Evolutionary conservation across 1,140 invertebrate species (phyloP), one percentile per base, ranked within the genome.

Genomic region (Neuroterus valhalla): DNA sequence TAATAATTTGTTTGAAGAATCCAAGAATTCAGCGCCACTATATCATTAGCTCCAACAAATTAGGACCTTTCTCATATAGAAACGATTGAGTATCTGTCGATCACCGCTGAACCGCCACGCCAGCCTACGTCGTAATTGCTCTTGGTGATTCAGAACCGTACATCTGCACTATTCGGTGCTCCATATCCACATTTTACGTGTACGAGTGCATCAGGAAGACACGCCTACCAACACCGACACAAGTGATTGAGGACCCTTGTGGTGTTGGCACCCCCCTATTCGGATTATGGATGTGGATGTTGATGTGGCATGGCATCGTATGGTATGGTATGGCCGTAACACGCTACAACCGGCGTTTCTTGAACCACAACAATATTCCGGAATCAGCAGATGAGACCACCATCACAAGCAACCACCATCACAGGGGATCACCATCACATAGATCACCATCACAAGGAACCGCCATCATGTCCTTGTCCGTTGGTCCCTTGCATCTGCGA

Each of bases 231-330:
- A 88, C 86, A 87, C 86, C 80, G 78, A 75, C 83, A 85, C 86
- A 86, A 88, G 87, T 88, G 87, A 88, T 88, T 85, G 86, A 88
- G 87, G 85, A 83, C 81, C 86, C 86, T 86, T 78, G 83, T 82
- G 83, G 81, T 81, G 82, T 83, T 82, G 81, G 81, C 82, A 81
- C 80, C 84, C 81, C 81, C 78, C 79, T 69, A 74, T 78, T 43
- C 75, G 76, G 79, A 72, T 73, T 70, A 70, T 71, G 79, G 79
- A 78, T 78, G 79, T 38, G n/a, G n/a, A n/a, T n/a, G n/a, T n/a
- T n/a, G n/a, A n/a, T n/a, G n/a, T n/a, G n/a, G n/a, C n/a, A n/a
- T n/a, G n/a, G n/a, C n/a, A n/a, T n/a, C n/a, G n/a, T n/a, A 10
- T 77, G 78, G 72, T 75, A 23, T 66, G 68, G 71, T 66, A 43